A percentile compares a stretch with the other conserved stretches of the same genome.
phyloP scores from a whole-genome alignment of 2,888 invertebrate genomes.

The Tridacna gigas region DNA sequence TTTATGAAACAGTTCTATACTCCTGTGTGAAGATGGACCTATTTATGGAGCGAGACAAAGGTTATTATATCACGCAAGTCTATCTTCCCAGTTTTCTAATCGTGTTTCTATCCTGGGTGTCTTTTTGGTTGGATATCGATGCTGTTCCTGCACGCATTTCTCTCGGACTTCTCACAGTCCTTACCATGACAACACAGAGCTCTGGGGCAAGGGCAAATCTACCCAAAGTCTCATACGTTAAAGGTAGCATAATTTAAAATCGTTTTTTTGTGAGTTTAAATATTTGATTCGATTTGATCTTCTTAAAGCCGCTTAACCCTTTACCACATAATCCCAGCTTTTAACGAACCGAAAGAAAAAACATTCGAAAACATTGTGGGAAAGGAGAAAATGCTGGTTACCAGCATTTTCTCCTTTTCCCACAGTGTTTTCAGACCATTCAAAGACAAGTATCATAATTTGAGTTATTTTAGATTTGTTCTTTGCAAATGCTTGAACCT shows the following conservation, averaged over 20 bases:
- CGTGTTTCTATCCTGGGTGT: slow-evolving; percentile 89
- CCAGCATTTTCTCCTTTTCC: no score
- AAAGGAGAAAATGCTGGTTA: no score
- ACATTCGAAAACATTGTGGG: no score
- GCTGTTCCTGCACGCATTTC: slow-evolving; percentile 77
- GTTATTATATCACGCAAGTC: slow-evolving; percentile 88
- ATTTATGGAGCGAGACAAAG: slow-evolving; percentile 88
- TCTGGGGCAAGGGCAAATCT: slow-evolving; percentile 73
- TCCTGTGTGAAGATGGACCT: slow-evolving; percentile 53
- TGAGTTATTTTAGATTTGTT: no score
- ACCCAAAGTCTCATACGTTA: slow-evolving; percentile 77
- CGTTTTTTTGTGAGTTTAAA: no score
- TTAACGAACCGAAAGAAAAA: no score
- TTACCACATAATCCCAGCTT: no score
- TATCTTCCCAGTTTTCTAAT: slow-evolving; percentile 86
- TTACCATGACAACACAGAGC: slow-evolving; percentile 81
- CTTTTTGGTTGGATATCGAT: slow-evolving; percentile 86
- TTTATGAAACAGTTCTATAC: slow-evolving; percentile 39
- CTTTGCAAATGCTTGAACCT: no score
- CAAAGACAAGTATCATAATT: no score
- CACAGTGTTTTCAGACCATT: no score
- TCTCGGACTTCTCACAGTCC: slow-evolving; percentile 72
- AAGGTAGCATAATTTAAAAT: slow-evolving; percentile 54
- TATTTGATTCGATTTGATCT: no score
- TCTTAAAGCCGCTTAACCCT: no score